Evolutionary conservation across 2,113 vertebrate genomes (phyloP), one percentile per base, ranked within the genome.

Genomic region (Okapia johnstoni): DNA sequence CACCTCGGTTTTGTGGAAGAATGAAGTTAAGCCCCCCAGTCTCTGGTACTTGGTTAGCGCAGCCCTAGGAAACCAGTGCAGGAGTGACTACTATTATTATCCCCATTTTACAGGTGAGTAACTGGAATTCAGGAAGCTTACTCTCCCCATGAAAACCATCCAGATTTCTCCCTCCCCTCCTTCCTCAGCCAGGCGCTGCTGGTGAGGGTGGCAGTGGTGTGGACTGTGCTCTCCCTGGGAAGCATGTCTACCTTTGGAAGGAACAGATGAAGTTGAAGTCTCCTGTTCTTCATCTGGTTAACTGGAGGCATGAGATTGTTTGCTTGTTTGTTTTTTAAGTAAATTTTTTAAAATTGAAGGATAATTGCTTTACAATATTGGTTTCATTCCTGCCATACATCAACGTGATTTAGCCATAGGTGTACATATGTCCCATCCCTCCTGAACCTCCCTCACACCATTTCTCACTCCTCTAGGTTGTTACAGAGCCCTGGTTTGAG

Each of bases 151-250:
- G 90, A 54, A 58, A 87, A 23, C 36, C 50, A 8, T 12, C 4
- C 13, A 48, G 90, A 7, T 40, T 55, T 46, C n/a, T 33, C 77
- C 15, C 40, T 11, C 33, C 7, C 33, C 3, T 33, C 12, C 21
- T 36, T 93, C n/a, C 13, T 87, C 14, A 46, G n/a, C 73, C 1
- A 19, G 23, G 81, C 6, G 5, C 23, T 94, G 14, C 58, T 26
- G 17, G 30, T 17, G 21, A 43, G 7, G 21, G 46, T 0, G 4
- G 40, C 1, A 1, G 4, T 9, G 40, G 55, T 7, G 7, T 5
- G 25, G n/a, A 19, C 17, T 21, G 14, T 46, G 23, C 63, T 77
- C 17, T 77, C 55, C 17, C 21, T 30, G 2, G 21, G 16, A 6
- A 2, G 1, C 88, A 2, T 7, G 12, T 11, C 16, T 15, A 10